Evolutionary conservation across 2,888 invertebrate species (phyloP).

Genomic region (Tachina lurida): DNA sequence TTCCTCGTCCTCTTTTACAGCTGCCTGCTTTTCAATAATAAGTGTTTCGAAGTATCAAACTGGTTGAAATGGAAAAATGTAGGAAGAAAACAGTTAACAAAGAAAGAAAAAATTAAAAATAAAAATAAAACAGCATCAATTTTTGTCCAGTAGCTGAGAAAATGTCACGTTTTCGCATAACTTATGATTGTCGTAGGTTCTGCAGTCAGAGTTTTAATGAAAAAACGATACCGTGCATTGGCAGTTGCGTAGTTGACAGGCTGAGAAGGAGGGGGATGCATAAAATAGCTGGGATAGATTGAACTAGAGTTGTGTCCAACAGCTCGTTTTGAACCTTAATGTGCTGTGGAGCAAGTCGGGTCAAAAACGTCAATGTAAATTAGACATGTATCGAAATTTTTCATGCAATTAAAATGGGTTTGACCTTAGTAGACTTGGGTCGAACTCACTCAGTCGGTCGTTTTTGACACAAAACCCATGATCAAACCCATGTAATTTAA

Average conservation of each 20-base stretch:
- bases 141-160: conserved; percentile 81
- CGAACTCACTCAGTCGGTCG: no score
- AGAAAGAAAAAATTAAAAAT: conserved; percentile 25
- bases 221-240: neutral
- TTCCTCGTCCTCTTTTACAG: conserved; percentile 1
- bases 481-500: no score
- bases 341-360: no score
- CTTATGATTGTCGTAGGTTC: conserved; percentile 73
- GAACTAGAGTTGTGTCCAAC: no score
- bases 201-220: neutral
- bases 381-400: no score
- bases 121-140: conserved; percentile 76
- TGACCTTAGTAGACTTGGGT: accelerated
- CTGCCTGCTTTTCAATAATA: conserved; percentile 17
- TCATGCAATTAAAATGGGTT: no score
- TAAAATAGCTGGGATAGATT: no score
- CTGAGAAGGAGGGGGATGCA: neutral
- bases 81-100: conserved; percentile 34
- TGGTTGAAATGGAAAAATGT: conserved; percentile 28
- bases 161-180: conserved; percentile 82
- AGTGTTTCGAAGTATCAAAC: conserved; percentile 59
- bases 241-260: conserved; percentile 2
- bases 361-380: no score
- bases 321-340: no score
- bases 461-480: no score